A percentile compares a stretch with the other conserved stretches of the same genome.
These are phyloP conservation scores for Tinea semifulvella DNA, from an alignment of 2,888 invertebrate genomes.

Conservation along the genomic window DNA sequence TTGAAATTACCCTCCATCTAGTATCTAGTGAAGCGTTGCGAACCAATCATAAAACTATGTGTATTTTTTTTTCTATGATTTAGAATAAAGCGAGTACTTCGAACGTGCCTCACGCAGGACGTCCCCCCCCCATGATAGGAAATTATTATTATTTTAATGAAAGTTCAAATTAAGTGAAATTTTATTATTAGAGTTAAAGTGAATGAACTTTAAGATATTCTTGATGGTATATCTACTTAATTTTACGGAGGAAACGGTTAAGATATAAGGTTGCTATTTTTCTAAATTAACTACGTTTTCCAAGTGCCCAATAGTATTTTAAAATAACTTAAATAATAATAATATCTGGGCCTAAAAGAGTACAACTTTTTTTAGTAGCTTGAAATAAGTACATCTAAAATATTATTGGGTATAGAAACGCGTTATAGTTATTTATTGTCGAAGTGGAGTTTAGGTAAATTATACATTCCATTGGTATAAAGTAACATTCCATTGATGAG, in stretches of 20 bases:
- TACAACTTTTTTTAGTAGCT: no score
- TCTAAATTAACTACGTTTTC: no score
- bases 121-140: constrained; percentile 58
- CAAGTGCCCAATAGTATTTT: no score
- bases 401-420: no score
- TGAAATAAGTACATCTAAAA: no score
- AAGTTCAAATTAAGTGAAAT: constrained; percentile 59
- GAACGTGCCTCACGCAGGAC: constrained; percentile 55
- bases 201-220: constrained; percentile 11
- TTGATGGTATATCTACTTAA: constrained; percentile 3
- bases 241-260: constrained; percentile 8
- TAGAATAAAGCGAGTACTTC: constrained; percentile 42
- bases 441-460: constrained; percentile 10
- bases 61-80: neutral
- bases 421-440: constrained; percentile 13
- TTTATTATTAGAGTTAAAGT: constrained; percentile 8
- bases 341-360: no score
- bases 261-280: constrained; percentile 11
- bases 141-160: constrained; percentile 25
- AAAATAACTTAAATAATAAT: no score
- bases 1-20: no score
- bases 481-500: constrained; percentile 16
- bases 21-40: no score
- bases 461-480: constrained; percentile 25
- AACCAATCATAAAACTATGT: no score